Evolutionary conservation across 2,888 invertebrate genomes (phyloP), one percentile per base, ranked within the genome.

Genomic region (Pheosia gnoma): DNA sequence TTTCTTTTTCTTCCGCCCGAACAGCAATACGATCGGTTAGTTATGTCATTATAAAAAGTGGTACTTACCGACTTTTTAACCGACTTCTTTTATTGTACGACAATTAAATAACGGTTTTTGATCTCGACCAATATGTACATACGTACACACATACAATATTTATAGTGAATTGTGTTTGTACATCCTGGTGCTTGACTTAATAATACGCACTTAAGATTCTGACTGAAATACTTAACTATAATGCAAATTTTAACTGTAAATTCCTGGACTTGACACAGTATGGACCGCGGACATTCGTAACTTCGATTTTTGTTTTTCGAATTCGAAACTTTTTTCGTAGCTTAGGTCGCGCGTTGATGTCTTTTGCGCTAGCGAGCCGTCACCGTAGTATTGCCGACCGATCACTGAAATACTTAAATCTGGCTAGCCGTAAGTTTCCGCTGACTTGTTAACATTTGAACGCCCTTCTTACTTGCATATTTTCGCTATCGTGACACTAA

Each of bases 261-360:
- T 25, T 25, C 25, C 25, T 25, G 25, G 25, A 2, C 25, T 25
- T 25, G 25, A 25, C 25, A 25, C 25, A 25, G 25, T 25, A 25
- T 25, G 25, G 25, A 25, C 25, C 25, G 25, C 25, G 25, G 25
- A 25, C 25, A 25, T 25, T 25, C 25, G n/a, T n/a, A n/a, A n/a
- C n/a, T n/a, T n/a, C n/a, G n/a, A n/a, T n/a, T n/a, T n/a, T n/a
- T n/a, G n/a, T n/a, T n/a, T n/a, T n/a, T n/a, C n/a, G n/a, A n/a
- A n/a, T n/a, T n/a, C n/a, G n/a, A n/a, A n/a, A 25, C 25, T 25
- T 0, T 25, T 25, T 25, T 41, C 41, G 41, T 43, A 56, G 39
- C 43, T 43, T 25, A 5, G 10, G 25, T 47, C 61, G 69, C 82
- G 81, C 91, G 90, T 91, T 89, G 87, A 90, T 84, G 85, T 91